Evolutionary conservation across 1,140 invertebrate genomes (phyloP), one percentile per base, ranked within the genome.

Genomic region (Popillia japonica): DNA sequence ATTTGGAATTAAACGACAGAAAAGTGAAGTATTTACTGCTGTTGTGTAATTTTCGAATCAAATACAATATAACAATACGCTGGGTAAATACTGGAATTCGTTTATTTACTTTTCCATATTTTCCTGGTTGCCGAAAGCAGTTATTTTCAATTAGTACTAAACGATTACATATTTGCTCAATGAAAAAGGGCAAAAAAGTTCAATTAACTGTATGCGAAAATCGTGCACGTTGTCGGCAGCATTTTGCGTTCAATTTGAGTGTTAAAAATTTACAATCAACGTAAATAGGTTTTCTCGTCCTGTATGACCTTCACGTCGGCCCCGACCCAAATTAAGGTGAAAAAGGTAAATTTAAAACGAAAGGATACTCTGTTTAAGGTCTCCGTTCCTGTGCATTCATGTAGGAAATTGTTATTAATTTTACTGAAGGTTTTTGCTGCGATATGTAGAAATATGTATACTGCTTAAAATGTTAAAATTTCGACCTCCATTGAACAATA

Each of bases 241-340:
- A 22, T 27, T 64, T 68, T 68, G 27, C 17, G 10, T 27, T 22
- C 61, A 68, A 68, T 68, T 68, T 68, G 22, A 68, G 11, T 61
- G 17, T 68, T 22, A 68, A 68, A 68, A 27, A 68, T 68, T 68
- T 27, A 68, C 27, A 22, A 10, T 22, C 27, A 1, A 8, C 61
- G 48, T 22, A 68, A 68, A 68, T 68, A 68, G 61, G 17, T 68
- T 68, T 68, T 34, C 10, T 22, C 61, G 61, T 7, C 14, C 48
- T 55, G 22, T 9, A 27, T 68, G 61, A 68, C 61, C 27, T 68
- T 68, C 27, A 48, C 27, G 27, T 34, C 27, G 27, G 27, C 4
- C 2, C 27, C 27, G 27, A 34, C 27, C 27, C 27, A 34, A 34
- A 34, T 34, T 34, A 34, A 34, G 27, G 27, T 34, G 27, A 34